Evolutionary conservation across 2,888 invertebrate genomes (phyloP), one percentile per base, ranked within the genome.

Genomic region (Eupithecia dodoneata): DNA sequence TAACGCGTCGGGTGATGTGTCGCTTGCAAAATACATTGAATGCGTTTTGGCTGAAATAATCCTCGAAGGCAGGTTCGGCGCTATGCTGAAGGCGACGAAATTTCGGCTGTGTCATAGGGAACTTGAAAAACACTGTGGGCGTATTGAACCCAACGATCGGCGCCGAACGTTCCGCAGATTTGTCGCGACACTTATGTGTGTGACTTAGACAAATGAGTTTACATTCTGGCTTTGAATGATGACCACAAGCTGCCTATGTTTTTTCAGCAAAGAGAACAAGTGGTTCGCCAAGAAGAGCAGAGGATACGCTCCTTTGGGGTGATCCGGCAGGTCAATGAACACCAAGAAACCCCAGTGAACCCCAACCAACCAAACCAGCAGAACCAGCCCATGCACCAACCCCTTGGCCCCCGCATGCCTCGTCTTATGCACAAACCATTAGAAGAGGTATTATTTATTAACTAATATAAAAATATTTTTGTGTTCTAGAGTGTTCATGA

Each of bases 351-450:
- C 2, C 75, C 80, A 15, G 63, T 80, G 4, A 63, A 18, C 41
- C 49, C 74, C 67, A 45, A 15, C 69, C 75, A 49, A 3, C 52
- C 30, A 0, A 72, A 59, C 67, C 67, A 45, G 44, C 52, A 52
- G 52, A 67, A 42, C 42, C 72, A 69, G 47, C 47, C 47, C 9
- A 65, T 73, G n/a, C 73, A 73, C 74, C 52, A 69, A n/a, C 67
- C 47, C 42, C 67, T 49, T 1, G 78, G 76, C 0, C 88, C 86
- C 30, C 87, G 90, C 59, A 80, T 88, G 15, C 92, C 88, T 45
- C 83, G 94, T 1, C 82, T 91, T 4, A 84, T 89, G 75, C 97
- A 97, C 73, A 97, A 98, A 88, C 99, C 99, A 0, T 93, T 99
- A 15, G 98, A 99, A 88, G 99, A 99, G 93, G 79, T 79, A 7